Base-by-base conservation (phyloP, 2,888 invertebrate species). In the Mesochorus sp. region DNA sequence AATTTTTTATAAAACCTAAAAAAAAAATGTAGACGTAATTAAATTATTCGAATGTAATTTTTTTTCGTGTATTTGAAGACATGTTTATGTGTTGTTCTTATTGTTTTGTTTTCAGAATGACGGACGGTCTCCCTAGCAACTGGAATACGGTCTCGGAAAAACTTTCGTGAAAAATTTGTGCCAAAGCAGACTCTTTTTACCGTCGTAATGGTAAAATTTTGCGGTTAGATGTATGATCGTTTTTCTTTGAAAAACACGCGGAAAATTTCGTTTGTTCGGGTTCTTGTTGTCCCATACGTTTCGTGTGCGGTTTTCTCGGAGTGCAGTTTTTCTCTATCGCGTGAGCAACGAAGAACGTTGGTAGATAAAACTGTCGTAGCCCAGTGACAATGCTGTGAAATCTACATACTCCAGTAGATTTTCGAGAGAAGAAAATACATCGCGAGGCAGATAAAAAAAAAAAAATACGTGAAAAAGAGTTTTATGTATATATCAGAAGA, bases 311-410 rank as follows among this genome's bases (percentile, higher is more conserved):
- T n/a, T n/a, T n/a, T n/a, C n/a, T n/a, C n/a, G n/a, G 64, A 78
- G 78, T 74, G 74, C 59, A 70, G 37, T 74, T 68, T 70, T 31
- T 8, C 8, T 51, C 31, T 21, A 17, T 6, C 6, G 3, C 14
- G 37, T n/a, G n/a, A 6, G 17, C n/a, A 53, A 21, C 28, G 17
- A 47, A 37, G 57, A 44, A 19, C 12, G 17, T 31, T 67, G n/a
- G n/a, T n/a, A n/a, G n/a, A 51, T 62, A 57, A 77, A 77, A 73
- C 57, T 62, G 59, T 66, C 57, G 31, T 19, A 44, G n/a, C n/a
- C 19, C 53, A 8, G 59, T 64, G 49, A 66, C 59, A 57, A 57
- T 71, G 44, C 17, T 21, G 39, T 55, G 59, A 47, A 51, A 76
- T 49, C 59, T 51, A 49, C 68, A 55, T 55, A 59, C 59, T 59